Evolutionary conservation across 1,140 invertebrate genomes (phyloP).

Genomic region (Protaetia brevitarsis): DNA sequence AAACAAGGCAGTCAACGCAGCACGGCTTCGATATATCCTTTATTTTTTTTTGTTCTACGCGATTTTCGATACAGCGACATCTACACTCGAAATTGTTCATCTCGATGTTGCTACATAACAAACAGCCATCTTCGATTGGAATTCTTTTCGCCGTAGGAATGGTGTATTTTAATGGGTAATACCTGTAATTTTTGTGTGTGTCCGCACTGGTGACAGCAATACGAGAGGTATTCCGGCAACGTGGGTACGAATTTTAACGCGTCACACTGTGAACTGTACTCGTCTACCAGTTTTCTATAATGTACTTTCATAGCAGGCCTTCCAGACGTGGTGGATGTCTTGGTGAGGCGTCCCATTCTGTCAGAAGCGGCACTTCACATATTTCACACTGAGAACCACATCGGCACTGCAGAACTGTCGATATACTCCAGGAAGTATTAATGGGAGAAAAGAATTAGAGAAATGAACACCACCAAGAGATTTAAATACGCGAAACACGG

Average conservation of each 20-base stretch:
- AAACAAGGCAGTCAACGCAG: not conserved
- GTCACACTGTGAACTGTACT: constrained; percentile 47
- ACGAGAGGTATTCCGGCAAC: constrained; percentile 60
- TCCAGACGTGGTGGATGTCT: constrained; percentile 45
- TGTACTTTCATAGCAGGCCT: constrained; percentile 57
- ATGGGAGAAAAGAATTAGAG: not conserved
- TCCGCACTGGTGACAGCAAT: constrained; percentile 63
- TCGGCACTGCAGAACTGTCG: not conserved
- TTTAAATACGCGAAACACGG: not conserved
- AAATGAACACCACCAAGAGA: not conserved
- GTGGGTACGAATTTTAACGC: constrained; percentile 46
- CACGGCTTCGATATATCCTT: constrained; percentile 4
- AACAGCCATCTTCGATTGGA: constrained; percentile 21
- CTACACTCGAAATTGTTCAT: constrained; percentile 21
- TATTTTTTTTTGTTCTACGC: constrained; percentile 10
- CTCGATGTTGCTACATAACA: not conserved
- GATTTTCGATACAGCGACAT: constrained; percentile 6
- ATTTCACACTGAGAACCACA: constrained; percentile 17
- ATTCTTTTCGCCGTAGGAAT: constrained; percentile 22
- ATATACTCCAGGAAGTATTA: not conserved
- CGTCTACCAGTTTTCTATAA: constrained; percentile 60
- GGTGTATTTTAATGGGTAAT: no score
- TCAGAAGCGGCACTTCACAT: constrained; percentile 10
- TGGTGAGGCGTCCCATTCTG: constrained; percentile 54
- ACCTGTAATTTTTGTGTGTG: constrained; percentile 63